Evolutionary conservation across 2,888 invertebrate genomes (phyloP).

Genomic region (Rhorus exstirpatorius): DNA sequence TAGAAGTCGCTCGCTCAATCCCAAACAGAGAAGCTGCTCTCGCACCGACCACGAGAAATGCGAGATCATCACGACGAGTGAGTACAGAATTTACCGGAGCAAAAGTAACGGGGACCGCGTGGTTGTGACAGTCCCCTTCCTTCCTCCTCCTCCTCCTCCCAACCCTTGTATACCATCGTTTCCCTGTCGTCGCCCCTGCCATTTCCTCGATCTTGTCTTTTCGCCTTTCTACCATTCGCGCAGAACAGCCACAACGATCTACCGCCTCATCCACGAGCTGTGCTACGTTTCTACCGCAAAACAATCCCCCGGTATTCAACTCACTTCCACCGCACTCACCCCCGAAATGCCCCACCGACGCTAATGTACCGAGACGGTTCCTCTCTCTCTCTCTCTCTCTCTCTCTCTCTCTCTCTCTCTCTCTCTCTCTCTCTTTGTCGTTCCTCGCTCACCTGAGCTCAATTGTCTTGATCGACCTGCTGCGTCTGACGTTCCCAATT

Average conservation of each 20-base stretch:
- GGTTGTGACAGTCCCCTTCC: slow-evolving; percentile 75
- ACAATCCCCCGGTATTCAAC: slow-evolving; percentile 70
- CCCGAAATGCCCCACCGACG: slow-evolving; percentile 28
- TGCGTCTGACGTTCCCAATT: slow-evolving; percentile 85
- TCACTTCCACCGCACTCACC: slow-evolving; percentile 79
- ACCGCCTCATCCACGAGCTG: slow-evolving; percentile 82
- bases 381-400: slow-evolving; percentile 74
- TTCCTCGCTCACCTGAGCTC: slow-evolving; percentile 78
- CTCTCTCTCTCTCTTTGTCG: slow-evolving; percentile 68
- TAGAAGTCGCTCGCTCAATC: slow-evolving; percentile 75
- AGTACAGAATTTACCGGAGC: slow-evolving; percentile 74
- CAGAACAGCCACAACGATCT: slow-evolving; percentile 80
- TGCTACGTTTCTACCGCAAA: slow-evolving; percentile 82
- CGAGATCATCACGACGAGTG: slow-evolving; percentile 77
- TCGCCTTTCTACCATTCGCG: slow-evolving; percentile 73
- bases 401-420: slow-evolving; percentile 73
- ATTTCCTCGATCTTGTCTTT: slow-evolving; percentile 80
- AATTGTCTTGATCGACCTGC: slow-evolving; percentile 78
- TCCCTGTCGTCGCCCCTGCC: slow-evolving; percentile 74
- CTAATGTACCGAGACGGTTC: slow-evolving; percentile 73
- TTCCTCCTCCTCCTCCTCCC: slow-evolving; percentile 86
- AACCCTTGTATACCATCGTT: slow-evolving; percentile 79
- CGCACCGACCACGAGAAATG: slow-evolving; percentile 77
- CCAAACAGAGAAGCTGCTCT: slow-evolving; percentile 30
- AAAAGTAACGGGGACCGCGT: slow-evolving; percentile 81